Evolutionary conservation across 1,140 invertebrate species (phyloP).

Genomic region (Helicorthomorpha holstii): DNA sequence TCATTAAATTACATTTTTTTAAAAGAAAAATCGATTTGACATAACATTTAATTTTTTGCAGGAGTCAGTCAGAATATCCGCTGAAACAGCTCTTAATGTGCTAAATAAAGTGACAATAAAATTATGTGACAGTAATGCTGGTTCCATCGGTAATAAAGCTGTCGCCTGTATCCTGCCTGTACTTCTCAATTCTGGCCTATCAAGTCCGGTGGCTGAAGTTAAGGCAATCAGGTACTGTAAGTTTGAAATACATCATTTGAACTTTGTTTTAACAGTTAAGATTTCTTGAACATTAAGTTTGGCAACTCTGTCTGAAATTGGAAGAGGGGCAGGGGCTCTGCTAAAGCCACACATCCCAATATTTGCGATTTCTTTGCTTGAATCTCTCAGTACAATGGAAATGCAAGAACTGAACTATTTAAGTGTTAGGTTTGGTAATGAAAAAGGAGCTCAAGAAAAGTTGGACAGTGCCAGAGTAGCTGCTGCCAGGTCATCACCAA

Average conservation of each 20-base stretch:
- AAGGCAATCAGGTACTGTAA: slow-evolving; percentile 47
- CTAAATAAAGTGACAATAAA: slow-evolving; percentile 68
- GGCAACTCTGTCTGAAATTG: slow-evolving; percentile 64
- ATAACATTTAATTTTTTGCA: slow-evolving; percentile 12
- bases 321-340: slow-evolving; percentile 52
- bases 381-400: slow-evolving; percentile 69
- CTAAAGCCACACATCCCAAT: slow-evolving; percentile 60
- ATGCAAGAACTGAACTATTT: slow-evolving; percentile 57
- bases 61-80: slow-evolving; percentile 52
- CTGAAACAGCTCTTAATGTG: slow-evolving; percentile 52
- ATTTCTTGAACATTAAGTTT: slow-evolving; percentile 36
- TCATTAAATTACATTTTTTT: too few relatives aligned
- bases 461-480: slow-evolving; percentile 57
- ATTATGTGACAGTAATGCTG: slow-evolving; percentile 52
- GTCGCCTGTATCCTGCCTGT: slow-evolving; percentile 58
- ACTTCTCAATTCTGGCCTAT: slow-evolving; percentile 58
- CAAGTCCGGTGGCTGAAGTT: slow-evolving; percentile 57
- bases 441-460: slow-evolving; percentile 37
- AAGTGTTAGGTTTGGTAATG: slow-evolving; percentile 48
- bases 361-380: slow-evolving; percentile 63
- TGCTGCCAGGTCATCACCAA: slow-evolving; percentile 61
- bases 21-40: too few relatives aligned
- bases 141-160: slow-evolving; percentile 58
- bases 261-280: not conserved
- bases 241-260: too few relatives aligned